Evolutionary conservation across 2,888 invertebrate species (phyloP), one percentile per base, ranked within the genome.

Genomic region (Pristionchus maxplancki): DNA sequence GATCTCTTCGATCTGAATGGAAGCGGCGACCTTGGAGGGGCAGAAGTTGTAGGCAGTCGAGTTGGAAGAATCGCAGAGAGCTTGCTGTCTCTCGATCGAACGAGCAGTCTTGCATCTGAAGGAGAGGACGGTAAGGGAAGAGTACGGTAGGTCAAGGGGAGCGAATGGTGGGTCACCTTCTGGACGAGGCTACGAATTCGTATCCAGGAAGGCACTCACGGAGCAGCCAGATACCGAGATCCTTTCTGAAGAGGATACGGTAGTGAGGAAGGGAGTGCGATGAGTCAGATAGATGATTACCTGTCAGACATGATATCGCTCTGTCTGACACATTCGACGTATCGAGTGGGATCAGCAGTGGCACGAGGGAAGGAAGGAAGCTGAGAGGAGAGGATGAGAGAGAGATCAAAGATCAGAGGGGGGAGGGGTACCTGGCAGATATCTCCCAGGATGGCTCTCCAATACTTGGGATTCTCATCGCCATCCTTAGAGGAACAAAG

Each of bases 171-270:
- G 78, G 78, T 44, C 62, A 87, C 86, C 86, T 87, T 62, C 88
- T 78, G 15, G 91, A 90, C 2, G 93, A 93, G 28, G 94, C 93
- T 44, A 94, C 93, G 89, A 94, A 94, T 89, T 93, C 92, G 90
- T 93, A 93, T 71, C 93, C 93, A 37, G 92, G 92, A 71, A 93
- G 92, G 88, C 94, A 94, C 88, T 93, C 93, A 58, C 94, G 92
- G 28, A 94, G 90, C 40, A 92, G 90, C 94, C 94, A 94, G 85
- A 94, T 91, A 86, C 94, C 94, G 86, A 94, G 90, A 87, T 94
- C 94, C 84, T 92, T 91, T 89, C 94, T 94, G 91, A 87, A 92
- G 58, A 58, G 84, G 28, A 9, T 58, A 74, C 37, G 58, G 78
- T 64, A 84, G 40, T 34, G 74, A 74, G 84, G 31, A 20, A 53